Evolutionary conservation across 2,888 invertebrate genomes (phyloP), one percentile per base, ranked within the genome.

Genomic region (Stratiomys singularior): DNA sequence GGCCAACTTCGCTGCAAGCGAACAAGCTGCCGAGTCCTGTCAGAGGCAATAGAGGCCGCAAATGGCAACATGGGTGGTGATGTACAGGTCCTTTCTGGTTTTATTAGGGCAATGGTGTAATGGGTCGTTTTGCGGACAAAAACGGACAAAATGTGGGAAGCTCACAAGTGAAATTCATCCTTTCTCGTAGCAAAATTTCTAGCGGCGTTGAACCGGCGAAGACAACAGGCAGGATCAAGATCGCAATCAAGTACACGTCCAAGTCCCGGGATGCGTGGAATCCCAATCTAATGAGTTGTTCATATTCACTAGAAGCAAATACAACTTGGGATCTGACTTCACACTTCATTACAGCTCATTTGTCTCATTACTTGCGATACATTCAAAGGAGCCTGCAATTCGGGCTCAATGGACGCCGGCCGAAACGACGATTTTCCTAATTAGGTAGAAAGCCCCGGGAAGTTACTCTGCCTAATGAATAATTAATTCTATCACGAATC

Each of bases 381-480:
- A 52, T 18, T 18, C 15, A 52, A 15, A 15, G 15, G 52, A 18
- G 11, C 18, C 5, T 60, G 60, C 5, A 60, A 21, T 15, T 3
- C 60, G 9, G 13, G 13, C 60, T 15, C 5, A 37, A 37, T 37
- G 52, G 15, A 52, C 15, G 52, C 4, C 15, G 52, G 52, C 4
- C 15, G 52, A 52, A 9, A 52, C 52, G 25, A 60, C 58, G 58
- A 60, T 60, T 60, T 60, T 60, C 58, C 18, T 60, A 28, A 64
- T 64, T 64, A 64, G 64, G 11, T 27, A 28, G 64, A 64, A 64
- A 64, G 64, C 64, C 64, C 9, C 5, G 15, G n/a, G 15, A 28
- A n/a, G 30, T 21, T 64, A 64, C 30, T n/a, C 25, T 64, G 28
- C 27, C 11, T 64, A 64, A 64, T 64, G 64, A 27, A 28, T 64